A percentile compares a stretch with the other conserved stretches of the same genome.
These are phyloP conservation scores for Philhelius pedissequus DNA, from an alignment of 2,888 invertebrate genomes.

Conservation along the genomic window DNA sequence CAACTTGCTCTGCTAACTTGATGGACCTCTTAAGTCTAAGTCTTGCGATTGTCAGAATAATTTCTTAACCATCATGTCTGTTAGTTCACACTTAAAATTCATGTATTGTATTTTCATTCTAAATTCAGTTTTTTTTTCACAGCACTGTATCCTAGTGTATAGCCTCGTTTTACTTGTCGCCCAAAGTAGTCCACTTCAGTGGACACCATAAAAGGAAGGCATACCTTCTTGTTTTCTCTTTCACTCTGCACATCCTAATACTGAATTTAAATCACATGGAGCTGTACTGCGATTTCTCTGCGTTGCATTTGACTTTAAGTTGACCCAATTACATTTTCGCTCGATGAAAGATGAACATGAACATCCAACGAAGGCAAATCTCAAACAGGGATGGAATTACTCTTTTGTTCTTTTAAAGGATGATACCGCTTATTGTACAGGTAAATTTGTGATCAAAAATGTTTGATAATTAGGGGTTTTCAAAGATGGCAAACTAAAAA, in stretches of 20 bases:
- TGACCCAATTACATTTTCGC: slow-evolving; percentile 65
- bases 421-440: too few species aligned
- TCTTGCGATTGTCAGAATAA: too few species aligned
- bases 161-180: slow-evolving; percentile 39
- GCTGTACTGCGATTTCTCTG: slow-evolving; percentile 38
- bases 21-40: too few species aligned
- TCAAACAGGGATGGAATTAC: neutral
- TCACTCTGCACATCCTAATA: neutral
- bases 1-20: too few species aligned
- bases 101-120: too few species aligned
- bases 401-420: too few species aligned
- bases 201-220: slow-evolving; percentile 32
- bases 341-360: slow-evolving; percentile 37
- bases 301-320: slow-evolving; percentile 65
- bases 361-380: slow-evolving; percentile 8
- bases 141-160: neutral
- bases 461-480: too few species aligned
- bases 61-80: too few species aligned
- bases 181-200: slow-evolving; percentile 55
- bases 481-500: too few species aligned
- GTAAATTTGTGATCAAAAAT: too few species aligned
- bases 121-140: neutral
- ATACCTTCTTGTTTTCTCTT: slow-evolving; percentile 9
- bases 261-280: neutral
- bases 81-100: too few species aligned